Evolutionary conservation across 2,888 invertebrate species (phyloP).

Genomic region (Chaetogeoica ovagalla): DNA sequence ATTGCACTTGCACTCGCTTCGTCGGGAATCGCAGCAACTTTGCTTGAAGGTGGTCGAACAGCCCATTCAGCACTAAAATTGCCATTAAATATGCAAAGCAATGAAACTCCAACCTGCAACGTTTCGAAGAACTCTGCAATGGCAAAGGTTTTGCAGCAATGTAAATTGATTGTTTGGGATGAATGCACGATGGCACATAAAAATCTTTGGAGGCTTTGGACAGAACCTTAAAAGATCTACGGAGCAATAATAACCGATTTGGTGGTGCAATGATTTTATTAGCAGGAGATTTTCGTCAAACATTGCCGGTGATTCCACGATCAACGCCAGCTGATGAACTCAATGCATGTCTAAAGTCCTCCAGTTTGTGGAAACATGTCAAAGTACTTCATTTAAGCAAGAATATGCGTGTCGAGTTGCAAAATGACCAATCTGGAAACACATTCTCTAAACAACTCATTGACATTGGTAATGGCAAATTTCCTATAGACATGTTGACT

Average conservation of each 20-base stretch:
- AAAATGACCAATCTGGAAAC: conserved; percentile 26
- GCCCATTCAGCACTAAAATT: too few relatives aligned
- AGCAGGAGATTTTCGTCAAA: conserved; percentile 57
- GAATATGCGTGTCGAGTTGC: conserved; percentile 38
- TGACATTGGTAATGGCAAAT: conserved; percentile 30
- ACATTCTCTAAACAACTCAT: conserved; percentile 14
- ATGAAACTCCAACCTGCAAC: too few relatives aligned
- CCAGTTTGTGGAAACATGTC: conserved; percentile 52
- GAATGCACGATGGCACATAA: conserved; percentile 60
- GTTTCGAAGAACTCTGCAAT: conserved; percentile 7
- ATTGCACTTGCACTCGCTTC: too few relatives aligned
- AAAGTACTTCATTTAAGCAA: conserved; percentile 50
- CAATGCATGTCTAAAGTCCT: conserved; percentile 50
- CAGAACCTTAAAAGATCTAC: too few relatives aligned
- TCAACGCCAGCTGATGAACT: conserved; percentile 44
- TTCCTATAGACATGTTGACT: conserved; percentile 56
- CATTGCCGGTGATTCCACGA: conserved; percentile 56
- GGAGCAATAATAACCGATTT: too few relatives aligned
- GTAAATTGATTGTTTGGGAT: conserved; percentile 57
- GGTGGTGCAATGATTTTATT: too few relatives aligned
- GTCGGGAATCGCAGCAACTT: too few relatives aligned
- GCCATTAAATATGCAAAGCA: too few relatives aligned
- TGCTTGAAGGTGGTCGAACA: too few relatives aligned
- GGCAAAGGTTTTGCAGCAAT: conserved; percentile 57
- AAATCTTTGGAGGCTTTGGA: conserved; percentile 19